phyloP scores from a whole-genome alignment of 2,888 invertebrate genomes.

The Parasteatoda lunata region DNA sequence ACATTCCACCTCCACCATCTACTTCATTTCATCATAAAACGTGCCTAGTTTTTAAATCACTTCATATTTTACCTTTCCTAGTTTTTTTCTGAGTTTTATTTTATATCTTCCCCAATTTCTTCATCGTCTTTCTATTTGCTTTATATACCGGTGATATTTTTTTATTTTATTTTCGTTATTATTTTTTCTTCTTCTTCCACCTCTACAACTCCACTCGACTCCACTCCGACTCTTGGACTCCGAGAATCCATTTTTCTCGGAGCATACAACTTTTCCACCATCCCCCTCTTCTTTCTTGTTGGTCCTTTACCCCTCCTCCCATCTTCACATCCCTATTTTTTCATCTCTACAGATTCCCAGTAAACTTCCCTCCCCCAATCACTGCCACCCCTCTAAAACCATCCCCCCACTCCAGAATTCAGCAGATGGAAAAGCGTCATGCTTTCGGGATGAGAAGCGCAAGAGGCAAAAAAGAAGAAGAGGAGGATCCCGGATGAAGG shows the following conservation, averaged over 20 bases:
- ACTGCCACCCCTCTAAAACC: background rate
- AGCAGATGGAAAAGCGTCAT: slow-evolving; percentile 59
- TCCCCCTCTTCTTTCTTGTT: background rate
- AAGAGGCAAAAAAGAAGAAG: slow-evolving; percentile 2
- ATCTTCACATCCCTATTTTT: background rate
- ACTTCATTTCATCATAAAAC: slow-evolving; percentile 38
- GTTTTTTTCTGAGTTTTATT: slow-evolving; percentile 20
- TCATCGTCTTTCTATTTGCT: slow-evolving; percentile 16
- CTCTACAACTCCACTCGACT: background rate
- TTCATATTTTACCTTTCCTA: slow-evolving; percentile 37
- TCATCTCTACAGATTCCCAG: background rate
- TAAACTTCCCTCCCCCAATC: background rate
- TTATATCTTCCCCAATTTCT: slow-evolving; percentile 53
- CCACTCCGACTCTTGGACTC: slow-evolving; percentile 1
- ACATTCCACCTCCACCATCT: slow-evolving; percentile 21
- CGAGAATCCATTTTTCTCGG: slow-evolving; percentile 43
- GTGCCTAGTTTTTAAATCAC: slow-evolving; percentile 60
- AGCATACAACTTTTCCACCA: slow-evolving; percentile 25
- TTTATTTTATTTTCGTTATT: background rate
- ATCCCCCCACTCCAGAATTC: slow-evolving; percentile 41
- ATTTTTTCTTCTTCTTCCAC: slow-evolving; percentile 3
- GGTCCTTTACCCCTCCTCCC: background rate
- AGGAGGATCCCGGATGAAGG: background rate
- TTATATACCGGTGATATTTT: slow-evolving; percentile 5
- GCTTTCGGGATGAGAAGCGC: slow-evolving; percentile 18